Percentiles rank a stretch among this genome's conserved stretches.
Evolutionary conservation across 2,797 vertebrate genomes (phyloP).

Genomic region (Podarcis siculus): DNA sequence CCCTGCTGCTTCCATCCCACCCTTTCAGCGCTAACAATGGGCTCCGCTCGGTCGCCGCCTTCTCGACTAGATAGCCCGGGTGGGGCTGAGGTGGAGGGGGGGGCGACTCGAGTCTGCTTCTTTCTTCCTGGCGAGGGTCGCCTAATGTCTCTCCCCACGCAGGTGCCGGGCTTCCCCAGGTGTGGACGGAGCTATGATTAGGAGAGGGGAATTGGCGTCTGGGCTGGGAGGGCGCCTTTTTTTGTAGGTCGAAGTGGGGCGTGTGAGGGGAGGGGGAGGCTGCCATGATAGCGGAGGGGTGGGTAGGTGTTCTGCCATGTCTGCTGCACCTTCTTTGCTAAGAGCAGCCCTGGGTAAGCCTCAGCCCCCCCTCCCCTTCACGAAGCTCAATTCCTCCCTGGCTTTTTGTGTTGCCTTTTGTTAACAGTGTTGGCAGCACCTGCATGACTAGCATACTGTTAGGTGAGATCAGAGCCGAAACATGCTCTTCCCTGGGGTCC

Average conservation of each 20-base stretch:
- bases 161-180: neutral
- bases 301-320: neutral
- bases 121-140: neutral
- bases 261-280: neutral
- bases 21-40: constrained; percentile 26
- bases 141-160: neutral
- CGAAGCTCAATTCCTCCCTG: neutral
- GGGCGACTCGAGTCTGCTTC: neutral
- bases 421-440: neutral
- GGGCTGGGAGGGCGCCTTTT: neutral
- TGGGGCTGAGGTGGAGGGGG: constrained; percentile 27
- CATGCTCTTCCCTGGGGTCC: neutral
- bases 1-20: neutral
- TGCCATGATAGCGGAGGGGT: neutral
- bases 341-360: neutral
- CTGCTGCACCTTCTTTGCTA: neutral
- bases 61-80: neutral
- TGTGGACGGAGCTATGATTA: neutral
- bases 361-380: neutral
- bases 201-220: neutral
- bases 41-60: constrained; percentile 8
- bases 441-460: neutral
- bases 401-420: constrained; percentile 22
- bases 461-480: neutral
- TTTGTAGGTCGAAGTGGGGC: neutral